Evolutionary conservation across 2,888 invertebrate genomes (phyloP).

Genomic region (Heteromurus nitidus): DNA sequence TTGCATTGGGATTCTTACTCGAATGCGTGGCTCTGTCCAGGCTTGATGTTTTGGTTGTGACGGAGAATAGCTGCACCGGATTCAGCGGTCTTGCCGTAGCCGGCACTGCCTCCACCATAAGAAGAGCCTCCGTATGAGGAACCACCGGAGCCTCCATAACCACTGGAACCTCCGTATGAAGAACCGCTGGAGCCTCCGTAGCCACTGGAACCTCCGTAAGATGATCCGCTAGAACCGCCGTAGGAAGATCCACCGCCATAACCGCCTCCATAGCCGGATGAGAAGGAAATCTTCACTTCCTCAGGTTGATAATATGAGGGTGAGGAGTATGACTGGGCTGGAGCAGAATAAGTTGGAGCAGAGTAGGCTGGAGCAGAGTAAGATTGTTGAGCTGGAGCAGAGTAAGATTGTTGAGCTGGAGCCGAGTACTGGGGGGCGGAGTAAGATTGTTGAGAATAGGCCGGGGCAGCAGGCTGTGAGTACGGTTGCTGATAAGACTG

Average conservation of each 20-base stretch:
- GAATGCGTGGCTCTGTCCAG: constrained; percentile 36
- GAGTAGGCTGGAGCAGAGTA: neutral
- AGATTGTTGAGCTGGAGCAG: neutral
- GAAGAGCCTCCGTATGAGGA: neutral
- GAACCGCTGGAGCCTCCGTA: neutral
- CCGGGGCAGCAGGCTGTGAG: neutral
- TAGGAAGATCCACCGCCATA: constrained; percentile 13
- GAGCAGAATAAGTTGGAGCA: constrained; percentile 7
- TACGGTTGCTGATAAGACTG: neutral
- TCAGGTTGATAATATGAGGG: constrained; percentile 1
- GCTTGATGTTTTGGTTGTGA: constrained; percentile 47
- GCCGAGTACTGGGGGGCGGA: neutral
- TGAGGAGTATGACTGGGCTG: neutral
- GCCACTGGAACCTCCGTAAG: neutral
- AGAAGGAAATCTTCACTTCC: neutral
- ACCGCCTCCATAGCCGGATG: neutral
- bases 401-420: neutral
- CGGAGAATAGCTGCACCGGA: constrained; percentile 29
- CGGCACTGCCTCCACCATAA: neutral
- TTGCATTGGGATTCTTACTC: constrained; percentile 31
- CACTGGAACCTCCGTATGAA: neutral
- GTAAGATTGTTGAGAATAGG: neutral
- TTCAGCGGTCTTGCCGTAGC: neutral
- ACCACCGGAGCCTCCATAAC: neutral
- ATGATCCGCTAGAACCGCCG: neutral